phyloP scores from a whole-genome alignment of 2,797 vertebrate species.

The Diglossa cyanea region DNA sequence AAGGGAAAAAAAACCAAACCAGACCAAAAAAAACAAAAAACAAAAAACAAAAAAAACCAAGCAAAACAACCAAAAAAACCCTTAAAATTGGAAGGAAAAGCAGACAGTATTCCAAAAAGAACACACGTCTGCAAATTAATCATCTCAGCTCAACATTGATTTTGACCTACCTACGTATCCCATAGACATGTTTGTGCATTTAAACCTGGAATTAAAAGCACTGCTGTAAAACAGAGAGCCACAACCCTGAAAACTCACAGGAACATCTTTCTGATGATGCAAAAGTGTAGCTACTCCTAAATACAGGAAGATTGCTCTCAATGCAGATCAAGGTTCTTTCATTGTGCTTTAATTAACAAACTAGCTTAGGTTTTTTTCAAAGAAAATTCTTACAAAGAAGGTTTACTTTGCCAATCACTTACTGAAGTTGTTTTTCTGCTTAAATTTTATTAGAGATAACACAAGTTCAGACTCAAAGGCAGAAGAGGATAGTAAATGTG shows the following conservation, averaged over 20 bases:
- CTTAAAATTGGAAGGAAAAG: not conserved
- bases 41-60: too few species aligned
- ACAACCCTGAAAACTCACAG: not conserved
- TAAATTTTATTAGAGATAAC: slow-evolving; percentile 21
- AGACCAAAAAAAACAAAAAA: too few species aligned
- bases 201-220: not conserved
- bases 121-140: not conserved
- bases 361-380: not conserved
- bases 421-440: not conserved
- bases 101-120: not conserved
- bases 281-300: not conserved
- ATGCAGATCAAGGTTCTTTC: accelerated
- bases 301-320: not conserved
- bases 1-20: too few species aligned
- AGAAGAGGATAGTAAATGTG: slow-evolving; percentile 51
- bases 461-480: slow-evolving; percentile 9
- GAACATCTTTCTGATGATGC: not conserved
- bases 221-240: not conserved
- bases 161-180: not conserved
- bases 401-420: not conserved
- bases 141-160: not conserved
- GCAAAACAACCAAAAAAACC: too few species aligned
- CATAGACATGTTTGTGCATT: accelerated
- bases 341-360: not conserved
- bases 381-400: not conserved